Percentiles rank a stretch among this genome's conserved stretches.
These are phyloP conservation scores for Pycnonotus jocosus DNA, from an alignment of 2,113 vertebrate genomes.

Conservation along the genomic window DNA sequence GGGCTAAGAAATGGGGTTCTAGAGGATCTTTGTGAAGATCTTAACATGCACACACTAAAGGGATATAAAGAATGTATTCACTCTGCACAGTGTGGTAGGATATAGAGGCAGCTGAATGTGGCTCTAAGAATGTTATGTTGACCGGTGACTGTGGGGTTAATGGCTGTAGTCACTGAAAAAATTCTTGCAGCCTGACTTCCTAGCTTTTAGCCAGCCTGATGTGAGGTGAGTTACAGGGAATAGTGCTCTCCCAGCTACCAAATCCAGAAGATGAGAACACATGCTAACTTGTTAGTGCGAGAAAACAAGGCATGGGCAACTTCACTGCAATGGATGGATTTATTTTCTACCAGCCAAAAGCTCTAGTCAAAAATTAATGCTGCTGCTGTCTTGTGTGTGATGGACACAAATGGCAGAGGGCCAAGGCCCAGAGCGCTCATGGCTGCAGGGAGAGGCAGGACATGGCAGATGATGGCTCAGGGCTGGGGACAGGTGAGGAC, in stretches of 20 bases:
- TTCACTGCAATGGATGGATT: neutral
- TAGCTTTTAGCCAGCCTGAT: neutral
- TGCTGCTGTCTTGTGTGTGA: neutral
- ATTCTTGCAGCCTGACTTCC: neutral
- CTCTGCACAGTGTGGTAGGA: neutral
- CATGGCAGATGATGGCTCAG: neutral
- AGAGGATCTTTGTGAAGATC: neutral
- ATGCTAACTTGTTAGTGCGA: neutral
- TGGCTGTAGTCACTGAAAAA: neutral
- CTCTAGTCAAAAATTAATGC: neutral
- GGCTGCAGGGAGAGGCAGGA: neutral
- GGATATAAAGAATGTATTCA: neutral
- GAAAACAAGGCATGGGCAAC: neutral
- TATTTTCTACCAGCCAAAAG: neutral
- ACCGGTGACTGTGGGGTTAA: neutral
- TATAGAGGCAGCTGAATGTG: neutral
- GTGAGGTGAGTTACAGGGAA: neutral
- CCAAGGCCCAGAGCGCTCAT: accelerated
- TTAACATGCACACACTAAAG: neutral
- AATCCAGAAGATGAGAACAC: neutral
- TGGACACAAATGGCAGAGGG: neutral
- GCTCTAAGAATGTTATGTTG: neutral
- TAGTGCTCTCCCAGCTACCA: neutral
- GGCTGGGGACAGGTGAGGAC: neutral
- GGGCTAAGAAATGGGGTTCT: neutral